Percentiles rank a stretch among this genome's conserved stretches.
Evolutionary conservation across 2,888 invertebrate genomes (phyloP).

Genomic region (Pycnomerus fuliginosus): DNA sequence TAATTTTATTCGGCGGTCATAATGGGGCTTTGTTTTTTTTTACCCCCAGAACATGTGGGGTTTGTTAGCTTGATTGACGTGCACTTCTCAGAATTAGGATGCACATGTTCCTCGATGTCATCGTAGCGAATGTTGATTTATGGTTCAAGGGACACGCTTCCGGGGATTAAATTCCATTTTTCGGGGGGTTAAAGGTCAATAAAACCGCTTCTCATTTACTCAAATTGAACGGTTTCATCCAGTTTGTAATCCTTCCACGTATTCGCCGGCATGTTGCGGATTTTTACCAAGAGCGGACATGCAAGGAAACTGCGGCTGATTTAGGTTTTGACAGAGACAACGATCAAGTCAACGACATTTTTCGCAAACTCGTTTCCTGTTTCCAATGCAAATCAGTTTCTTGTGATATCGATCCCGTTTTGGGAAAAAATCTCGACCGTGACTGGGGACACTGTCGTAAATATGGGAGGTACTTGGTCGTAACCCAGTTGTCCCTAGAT

Average conservation of each 20-base stretch:
- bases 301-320: no score
- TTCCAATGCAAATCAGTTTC: conserved; percentile 4
- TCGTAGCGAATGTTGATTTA: conserved; percentile 12
- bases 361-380: conserved; percentile 1
- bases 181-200: no score
- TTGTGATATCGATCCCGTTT: not conserved
- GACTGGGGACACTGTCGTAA: conserved; percentile 29
- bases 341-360: not conserved
- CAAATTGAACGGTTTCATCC: no score
- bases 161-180: no score
- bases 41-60: conserved; percentile 10
- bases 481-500: conserved; percentile 43
- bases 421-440: conserved; percentile 8
- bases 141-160: no score
- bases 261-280: conserved; percentile 16
- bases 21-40: no score
- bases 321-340: no score
- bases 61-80: conserved; percentile 18
- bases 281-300: conserved; percentile 15
- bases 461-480: conserved; percentile 36
- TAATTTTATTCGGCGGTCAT: no score
- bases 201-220: no score
- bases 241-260: conserved; percentile 19
- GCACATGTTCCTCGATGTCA: conserved; percentile 12
- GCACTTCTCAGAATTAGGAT: conserved; percentile 16